phyloP scores from a whole-genome alignment of 1,140 invertebrate genomes.

The Pentalonia nigronervosa region DNA sequence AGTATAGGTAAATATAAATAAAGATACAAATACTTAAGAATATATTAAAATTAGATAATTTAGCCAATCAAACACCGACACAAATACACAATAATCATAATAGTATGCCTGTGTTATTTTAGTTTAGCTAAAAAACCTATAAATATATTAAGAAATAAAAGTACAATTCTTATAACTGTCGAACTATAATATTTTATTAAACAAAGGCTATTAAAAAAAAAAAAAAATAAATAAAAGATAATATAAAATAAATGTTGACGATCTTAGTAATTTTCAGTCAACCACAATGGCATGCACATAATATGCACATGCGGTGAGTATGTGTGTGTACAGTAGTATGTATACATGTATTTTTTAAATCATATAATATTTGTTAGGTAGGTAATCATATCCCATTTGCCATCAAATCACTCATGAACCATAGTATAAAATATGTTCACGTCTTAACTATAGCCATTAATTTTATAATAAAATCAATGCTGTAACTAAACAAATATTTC shows the following conservation, averaged over 20 bases:
- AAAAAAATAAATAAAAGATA: background rate
- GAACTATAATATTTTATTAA: background rate
- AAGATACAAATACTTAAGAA: slow-evolving; percentile 6
- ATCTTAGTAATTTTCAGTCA: background rate
- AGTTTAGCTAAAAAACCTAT: background rate
- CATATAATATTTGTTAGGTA: background rate
- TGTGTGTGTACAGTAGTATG: background rate
- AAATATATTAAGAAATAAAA: slow-evolving; percentile 20
- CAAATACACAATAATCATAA: background rate
- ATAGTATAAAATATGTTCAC: background rate
- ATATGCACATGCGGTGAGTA: background rate
- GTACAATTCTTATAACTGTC: background rate
- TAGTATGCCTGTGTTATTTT: background rate
- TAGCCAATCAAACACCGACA: background rate
- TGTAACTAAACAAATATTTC: background rate
- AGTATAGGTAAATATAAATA: slow-evolving; percentile 35
- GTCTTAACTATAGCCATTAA: too few species aligned
- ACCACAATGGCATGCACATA: background rate
- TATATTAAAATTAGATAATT: background rate
- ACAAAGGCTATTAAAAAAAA: background rate
- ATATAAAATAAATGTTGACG: slow-evolving; percentile 17
- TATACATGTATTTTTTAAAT: background rate
- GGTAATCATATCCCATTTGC: background rate
- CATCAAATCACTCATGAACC: background rate
- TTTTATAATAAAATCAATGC: too few species aligned